Evolutionary conservation across 2,888 invertebrate genomes (phyloP), one percentile per base, ranked within the genome.

Genomic region (Drosophila cognata): DNA sequence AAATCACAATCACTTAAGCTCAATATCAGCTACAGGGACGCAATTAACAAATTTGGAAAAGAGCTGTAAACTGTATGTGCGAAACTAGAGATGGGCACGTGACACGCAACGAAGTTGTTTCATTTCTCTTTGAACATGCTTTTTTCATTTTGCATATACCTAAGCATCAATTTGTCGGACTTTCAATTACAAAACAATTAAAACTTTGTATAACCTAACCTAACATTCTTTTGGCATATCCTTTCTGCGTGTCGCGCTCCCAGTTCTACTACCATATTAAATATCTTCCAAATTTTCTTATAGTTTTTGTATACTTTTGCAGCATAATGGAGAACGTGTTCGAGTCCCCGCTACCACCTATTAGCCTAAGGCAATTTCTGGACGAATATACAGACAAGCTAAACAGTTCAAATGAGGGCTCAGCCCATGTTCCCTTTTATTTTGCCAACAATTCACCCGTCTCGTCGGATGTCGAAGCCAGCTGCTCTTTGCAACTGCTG

Each of bases 11-110:
- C 77, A 0, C 28, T 82, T 0, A 86, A 77, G 59, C 64, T 91
- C 4, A 91, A 91, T 56, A 82, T 92, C 38, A 91, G 73, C 2
- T 93, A 93, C 38, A 91, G 91, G 33, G 92, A 92, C 38, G 93
- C 92, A 0, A 89, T 93, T 16, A 88, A 88, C 72, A 79, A 89
- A 70, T 90, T 93, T 52, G 82, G 81, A 2, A 67, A 78, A 3
- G 85, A 81, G 10, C 60, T 73, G 18, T 75, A 77, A 74, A n/a
- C 48, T 5, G 4, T 65, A 61, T 38, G 52, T 43, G 29, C 50
- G 13, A 41, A 21, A 41, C 28, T 43, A 43, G 18, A 21, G 38
- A 41, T 51, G 36, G n/a, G 8, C 33, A 28, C 33, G 60, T 63
- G 62, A 21, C 31, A 29, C 29, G 13, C n/a, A 38, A 21, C 25